phyloP scores from a whole-genome alignment of 2,797 vertebrate genomes.

The Crypturellus tataupa region DNA sequence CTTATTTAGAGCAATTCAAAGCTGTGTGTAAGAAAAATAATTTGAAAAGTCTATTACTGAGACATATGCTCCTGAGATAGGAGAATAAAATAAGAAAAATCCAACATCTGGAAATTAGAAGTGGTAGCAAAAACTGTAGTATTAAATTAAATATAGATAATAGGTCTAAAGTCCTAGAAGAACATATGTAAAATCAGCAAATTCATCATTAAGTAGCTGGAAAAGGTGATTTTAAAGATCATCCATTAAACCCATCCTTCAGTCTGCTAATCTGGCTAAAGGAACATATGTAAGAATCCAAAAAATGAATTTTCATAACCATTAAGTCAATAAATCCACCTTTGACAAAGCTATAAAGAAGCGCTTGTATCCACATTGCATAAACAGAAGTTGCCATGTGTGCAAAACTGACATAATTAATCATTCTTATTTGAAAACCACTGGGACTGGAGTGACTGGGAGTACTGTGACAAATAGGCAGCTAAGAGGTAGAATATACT shows the following conservation, averaged over 20 bases:
- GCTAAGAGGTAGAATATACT: not conserved
- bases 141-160: constrained; percentile 39
- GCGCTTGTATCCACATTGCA: not conserved
- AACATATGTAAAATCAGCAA: not conserved
- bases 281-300: not conserved
- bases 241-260: not conserved
- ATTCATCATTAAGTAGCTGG: not conserved
- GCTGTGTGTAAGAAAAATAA: constrained; percentile 30
- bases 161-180: not conserved
- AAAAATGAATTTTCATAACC: not conserved
- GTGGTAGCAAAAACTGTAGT: not conserved
- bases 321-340: not conserved
- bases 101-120: constrained; percentile 42
- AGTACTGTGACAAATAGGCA: not conserved
- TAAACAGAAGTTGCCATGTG: not conserved
- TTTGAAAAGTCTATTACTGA: constrained; percentile 37
- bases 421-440: not conserved
- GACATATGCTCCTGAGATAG: constrained; percentile 37
- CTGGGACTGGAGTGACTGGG: not conserved
- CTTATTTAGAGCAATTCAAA: constrained; percentile 35
- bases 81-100: constrained; percentile 1
- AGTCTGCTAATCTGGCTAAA: not conserved
- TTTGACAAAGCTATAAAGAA: not conserved
- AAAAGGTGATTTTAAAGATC: constrained; percentile 13
- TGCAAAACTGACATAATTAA: not conserved